A percentile compares a stretch with the other conserved stretches of the same genome.
These are phyloP conservation scores for Seriola aureovittata DNA, from an alignment of 2,113 vertebrate genomes.

Conservation along the genomic window DNA sequence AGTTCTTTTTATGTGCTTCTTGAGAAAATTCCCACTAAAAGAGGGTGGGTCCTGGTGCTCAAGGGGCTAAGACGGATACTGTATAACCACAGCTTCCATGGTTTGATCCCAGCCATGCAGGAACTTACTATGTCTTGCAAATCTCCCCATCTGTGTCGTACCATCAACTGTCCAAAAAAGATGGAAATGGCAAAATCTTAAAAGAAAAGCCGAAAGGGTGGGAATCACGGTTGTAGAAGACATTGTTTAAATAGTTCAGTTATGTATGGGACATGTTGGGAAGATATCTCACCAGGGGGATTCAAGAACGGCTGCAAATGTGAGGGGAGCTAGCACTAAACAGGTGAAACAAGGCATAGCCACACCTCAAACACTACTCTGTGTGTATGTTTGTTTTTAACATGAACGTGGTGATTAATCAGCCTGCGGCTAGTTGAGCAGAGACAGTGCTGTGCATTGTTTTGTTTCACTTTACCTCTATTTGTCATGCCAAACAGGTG, in stretches of 20 bases:
- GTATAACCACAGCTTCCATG: neutral
- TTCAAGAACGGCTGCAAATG: too few relatives aligned
- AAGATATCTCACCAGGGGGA: neutral
- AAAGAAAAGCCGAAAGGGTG: neutral
- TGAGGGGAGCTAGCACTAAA: neutral
- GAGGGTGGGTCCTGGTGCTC: neutral
- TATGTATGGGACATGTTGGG: neutral
- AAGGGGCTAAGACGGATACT: neutral
- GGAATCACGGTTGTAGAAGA: neutral
- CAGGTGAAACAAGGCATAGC: neutral
- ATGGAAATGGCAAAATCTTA: neutral
- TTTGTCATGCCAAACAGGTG: neutral
- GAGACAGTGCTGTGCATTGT: neutral
- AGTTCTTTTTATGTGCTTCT: neutral
- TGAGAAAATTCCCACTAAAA: conserved; percentile 6
- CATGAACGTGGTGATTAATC: neutral
- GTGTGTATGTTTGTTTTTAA: neutral
- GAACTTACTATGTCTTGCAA: neutral
- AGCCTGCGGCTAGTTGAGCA: neutral
- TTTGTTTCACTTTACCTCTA: too few relatives aligned
- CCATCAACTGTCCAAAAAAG: neutral
- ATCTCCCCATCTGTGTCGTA: neutral
- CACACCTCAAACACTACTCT: neutral
- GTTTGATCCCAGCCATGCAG: neutral
- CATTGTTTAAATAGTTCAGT: neutral